Evolutionary conservation across 2,797 vertebrate species (phyloP), one percentile per base, ranked within the genome.

Genomic region (Podarcis siculus): DNA sequence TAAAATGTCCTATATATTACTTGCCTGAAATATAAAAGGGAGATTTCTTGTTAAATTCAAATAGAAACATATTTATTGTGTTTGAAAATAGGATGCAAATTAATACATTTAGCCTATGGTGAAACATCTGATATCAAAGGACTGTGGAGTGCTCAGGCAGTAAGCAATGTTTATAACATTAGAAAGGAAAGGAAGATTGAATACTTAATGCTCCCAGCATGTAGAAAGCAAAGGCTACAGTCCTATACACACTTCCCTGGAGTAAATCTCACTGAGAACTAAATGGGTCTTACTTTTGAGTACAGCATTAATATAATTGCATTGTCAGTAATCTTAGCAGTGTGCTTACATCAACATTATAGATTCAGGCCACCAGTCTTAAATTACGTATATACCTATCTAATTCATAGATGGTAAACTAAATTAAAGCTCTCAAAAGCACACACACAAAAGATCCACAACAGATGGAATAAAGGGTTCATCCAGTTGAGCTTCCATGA

Each of bases 101-200:
- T 93, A 90, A 91, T 95, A 94, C 87, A 87, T 66, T 95, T 95
- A 93, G 92, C 94, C 92, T 85, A 79, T 92, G 95, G 94, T 86
- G 88, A 94, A 95, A 92, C n/a, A 72, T 89, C 82, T 87, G 92
- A 75, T 88, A 93, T 95, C 93, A 95, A 95, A 96, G 92, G 92
- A 73, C 35, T 86, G 7, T 90, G 15, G 3, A 27, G 45, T 75
- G 87, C 75, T 86, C 72, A 84, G 8, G 76, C 77, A 91, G 77
- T 72, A 90, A 85, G 90, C 69, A 87, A 45, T 92, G 77, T 92
- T 95, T 94, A 94, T 91, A 93, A 93, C 87, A 19, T 89, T 92
- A 93, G 90, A 87, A 87, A 88, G 49, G 92, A 61, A 93, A 91
- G 82, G 90, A 91, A 92, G 6, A 23, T 87, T 85, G 77, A 80